Evolutionary conservation across 2,113 vertebrate species (phyloP).

Genomic region (Rhea pennata): DNA sequence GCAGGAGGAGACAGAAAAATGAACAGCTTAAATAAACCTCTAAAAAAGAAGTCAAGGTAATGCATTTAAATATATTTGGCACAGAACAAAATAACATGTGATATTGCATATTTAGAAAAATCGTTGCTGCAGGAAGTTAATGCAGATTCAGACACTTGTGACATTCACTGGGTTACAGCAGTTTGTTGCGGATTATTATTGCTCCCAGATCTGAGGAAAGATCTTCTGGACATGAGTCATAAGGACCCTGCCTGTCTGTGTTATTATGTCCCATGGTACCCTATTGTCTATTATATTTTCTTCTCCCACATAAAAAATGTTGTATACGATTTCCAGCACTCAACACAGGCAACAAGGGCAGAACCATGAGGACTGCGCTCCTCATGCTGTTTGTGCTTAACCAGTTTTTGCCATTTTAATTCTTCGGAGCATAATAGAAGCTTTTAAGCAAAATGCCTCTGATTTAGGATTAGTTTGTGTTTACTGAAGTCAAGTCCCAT

Average conservation of each 20-base stretch:
- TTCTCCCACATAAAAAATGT: not conserved
- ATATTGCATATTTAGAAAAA: not conserved
- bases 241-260: constrained; percentile 35
- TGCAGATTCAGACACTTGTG: not conserved
- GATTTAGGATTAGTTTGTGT: not conserved
- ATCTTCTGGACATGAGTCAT: constrained; percentile 67
- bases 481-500: not conserved
- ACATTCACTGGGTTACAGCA: constrained; percentile 55
- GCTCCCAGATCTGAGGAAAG: constrained; percentile 69
- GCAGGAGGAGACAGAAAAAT: not conserved
- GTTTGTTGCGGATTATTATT: constrained; percentile 61
- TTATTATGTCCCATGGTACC: constrained; percentile 52
- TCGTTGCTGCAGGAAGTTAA: not conserved
- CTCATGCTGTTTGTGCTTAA: not conserved
- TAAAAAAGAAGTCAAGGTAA: constrained; percentile 25
- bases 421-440: not conserved
- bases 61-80: not conserved
- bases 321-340: not conserved
- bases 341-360: not conserved
- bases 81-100: not conserved
- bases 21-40: not conserved
- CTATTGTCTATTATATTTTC: constrained; percentile 66
- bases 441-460: constrained; percentile 7
- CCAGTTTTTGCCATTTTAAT: not conserved
- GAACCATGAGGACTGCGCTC: not conserved